Evolutionary conservation across 2,888 invertebrate species (phyloP).

Genomic region (Cremastinae sp.): DNA sequence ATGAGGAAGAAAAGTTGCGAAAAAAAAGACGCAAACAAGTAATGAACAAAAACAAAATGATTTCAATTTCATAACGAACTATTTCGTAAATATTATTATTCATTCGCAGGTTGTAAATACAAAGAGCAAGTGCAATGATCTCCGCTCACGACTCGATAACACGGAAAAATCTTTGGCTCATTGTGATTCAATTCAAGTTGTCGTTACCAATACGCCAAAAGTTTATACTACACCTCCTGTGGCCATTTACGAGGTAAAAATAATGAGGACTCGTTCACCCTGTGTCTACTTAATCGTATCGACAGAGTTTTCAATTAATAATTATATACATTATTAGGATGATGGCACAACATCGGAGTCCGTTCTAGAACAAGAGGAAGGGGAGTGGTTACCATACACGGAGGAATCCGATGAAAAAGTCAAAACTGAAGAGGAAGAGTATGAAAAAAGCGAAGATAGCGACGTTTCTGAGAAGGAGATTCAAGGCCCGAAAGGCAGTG

Average conservation of each 20-base stretch:
- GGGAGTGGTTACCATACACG: constrained; percentile 67
- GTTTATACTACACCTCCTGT: too few relatives aligned
- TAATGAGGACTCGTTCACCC: too few relatives aligned
- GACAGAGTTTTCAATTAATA: too few relatives aligned
- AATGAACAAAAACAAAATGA: constrained; percentile 50
- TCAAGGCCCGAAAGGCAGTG: constrained; percentile 79
- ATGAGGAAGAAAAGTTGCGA: constrained; percentile 86
- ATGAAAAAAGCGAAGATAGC: constrained; percentile 69
- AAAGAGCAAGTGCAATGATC: constrained; percentile 64
- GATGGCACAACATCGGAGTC: too few relatives aligned
- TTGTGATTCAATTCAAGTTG: constrained; percentile 75
- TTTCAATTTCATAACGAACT: constrained; percentile 5
- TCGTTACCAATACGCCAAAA: constrained; percentile 71
- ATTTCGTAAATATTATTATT: background rate
- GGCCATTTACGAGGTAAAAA: too few relatives aligned
- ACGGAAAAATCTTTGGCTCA: constrained; percentile 63
- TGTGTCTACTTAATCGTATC: too few relatives aligned
- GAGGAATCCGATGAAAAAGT: constrained; percentile 24
- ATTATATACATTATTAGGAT: too few relatives aligned
- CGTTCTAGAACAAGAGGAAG: constrained; percentile 56
- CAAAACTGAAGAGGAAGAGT: constrained; percentile 64
- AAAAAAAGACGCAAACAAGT: constrained; percentile 71
- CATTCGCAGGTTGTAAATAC: constrained; percentile 35
- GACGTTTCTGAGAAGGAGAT: constrained; percentile 83
- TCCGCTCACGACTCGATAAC: constrained; percentile 71